Conservation (phyloP, 2,888 invertebrate genomes). For the Corbicula japonica region DNA sequence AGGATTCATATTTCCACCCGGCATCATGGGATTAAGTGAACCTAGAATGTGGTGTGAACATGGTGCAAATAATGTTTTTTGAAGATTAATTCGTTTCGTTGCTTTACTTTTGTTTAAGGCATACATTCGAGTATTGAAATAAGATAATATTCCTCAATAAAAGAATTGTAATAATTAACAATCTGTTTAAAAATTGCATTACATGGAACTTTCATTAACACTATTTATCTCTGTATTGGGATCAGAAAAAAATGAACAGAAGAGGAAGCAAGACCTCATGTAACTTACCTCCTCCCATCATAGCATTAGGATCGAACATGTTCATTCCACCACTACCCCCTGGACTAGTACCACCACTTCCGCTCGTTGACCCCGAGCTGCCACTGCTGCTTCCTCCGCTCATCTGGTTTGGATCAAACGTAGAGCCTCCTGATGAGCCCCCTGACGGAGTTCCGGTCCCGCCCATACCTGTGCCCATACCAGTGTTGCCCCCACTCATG, state of each 20-base stretch:
- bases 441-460: background rate
- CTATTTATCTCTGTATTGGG: too few species aligned
- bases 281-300: constrained; percentile 59
- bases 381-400: constrained; percentile 34
- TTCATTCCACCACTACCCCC: constrained; percentile 50
- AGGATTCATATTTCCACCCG: constrained; percentile 36
- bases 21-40: constrained; percentile 47
- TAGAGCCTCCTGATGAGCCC: constrained; percentile 18
- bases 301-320: constrained; percentile 66
- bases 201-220: too few species aligned
- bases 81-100: too few species aligned
- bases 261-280: too few species aligned
- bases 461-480: constrained; percentile 25
- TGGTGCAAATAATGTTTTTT: too few species aligned
- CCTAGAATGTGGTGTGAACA: too few species aligned
- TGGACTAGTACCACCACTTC: constrained; percentile 17
- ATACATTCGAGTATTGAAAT: too few species aligned
- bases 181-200: too few species aligned
- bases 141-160: too few species aligned
- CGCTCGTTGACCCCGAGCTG: constrained; percentile 16
- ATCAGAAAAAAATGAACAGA: too few species aligned
- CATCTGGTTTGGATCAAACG: constrained; percentile 44
- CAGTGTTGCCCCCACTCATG: constrained; percentile 36
- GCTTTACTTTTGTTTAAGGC: too few species aligned
- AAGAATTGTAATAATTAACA: too few species aligned